Evolutionary conservation across 2,888 invertebrate genomes (phyloP), one percentile per base, ranked within the genome.

Genomic region (Notodonta dromedarius): DNA sequence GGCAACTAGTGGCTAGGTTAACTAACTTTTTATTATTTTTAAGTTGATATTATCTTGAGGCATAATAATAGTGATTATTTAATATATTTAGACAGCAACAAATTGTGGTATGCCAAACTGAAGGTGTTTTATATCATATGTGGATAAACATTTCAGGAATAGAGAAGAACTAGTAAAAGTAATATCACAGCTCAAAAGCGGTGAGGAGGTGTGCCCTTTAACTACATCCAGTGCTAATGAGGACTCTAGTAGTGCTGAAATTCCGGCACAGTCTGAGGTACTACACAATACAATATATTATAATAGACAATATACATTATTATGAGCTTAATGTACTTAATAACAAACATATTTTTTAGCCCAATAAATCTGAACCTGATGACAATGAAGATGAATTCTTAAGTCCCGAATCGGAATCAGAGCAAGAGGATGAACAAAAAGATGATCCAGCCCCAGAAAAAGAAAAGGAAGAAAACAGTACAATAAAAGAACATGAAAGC

Each of bases 1-100:
- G 98, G 98, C 96, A 97, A 83, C 94, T 98, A 55, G 97, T 99
- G 67, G 98, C 98, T 67, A 97, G 95, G 97, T 97, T 68, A 57
- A 24, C 24, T 24, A 24, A 24, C 24, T 24, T 24, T 24, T 24
- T 24, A 24, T 24, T 24, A 24, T 24, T 24, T 2, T 24, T 24
- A 24, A 24, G 24, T 24, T 24, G 24, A 24, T 24, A 24, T 24
- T 24, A 24, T 24, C 24, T 24, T 24, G 24, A 24, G 24, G 24
- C 24, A 24, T 24, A 24, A 24, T 24, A 24, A 24, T 24, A 24
- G 1, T 24, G 24, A 24, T 24, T 24, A 24, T 24, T 2, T 24
- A 50, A 50, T 50, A n/a, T 35, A 7, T 50, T 7, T 50, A 11
- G 14, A n/a, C 14, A 50, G 16, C 14, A 4, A 14, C 14, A 50